Evolutionary conservation across 2,113 vertebrate species (phyloP).

Genomic region (Piprites chloris): DNA sequence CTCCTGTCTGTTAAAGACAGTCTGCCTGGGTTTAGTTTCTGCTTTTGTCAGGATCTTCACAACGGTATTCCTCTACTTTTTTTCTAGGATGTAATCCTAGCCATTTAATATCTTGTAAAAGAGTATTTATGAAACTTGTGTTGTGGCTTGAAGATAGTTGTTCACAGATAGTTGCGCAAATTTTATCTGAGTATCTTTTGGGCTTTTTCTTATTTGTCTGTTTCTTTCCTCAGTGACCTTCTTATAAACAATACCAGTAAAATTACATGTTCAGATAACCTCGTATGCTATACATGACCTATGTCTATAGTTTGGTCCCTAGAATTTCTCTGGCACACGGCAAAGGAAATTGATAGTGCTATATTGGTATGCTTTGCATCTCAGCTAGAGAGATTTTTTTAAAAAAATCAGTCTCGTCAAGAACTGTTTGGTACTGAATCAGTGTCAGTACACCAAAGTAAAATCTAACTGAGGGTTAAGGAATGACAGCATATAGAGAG

Average conservation of each 20-base stretch:
- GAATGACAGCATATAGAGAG: not conserved
- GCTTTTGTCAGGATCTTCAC: not conserved
- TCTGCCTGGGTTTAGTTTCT: not conserved
- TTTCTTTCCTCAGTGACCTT: accelerated
- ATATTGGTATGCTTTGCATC: not conserved
- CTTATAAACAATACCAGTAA: not conserved
- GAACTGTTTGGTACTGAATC: not conserved
- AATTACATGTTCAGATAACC: not conserved
- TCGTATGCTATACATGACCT: not conserved
- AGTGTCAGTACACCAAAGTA: not conserved
- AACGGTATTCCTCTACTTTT: not conserved
- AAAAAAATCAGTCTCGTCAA: not conserved
- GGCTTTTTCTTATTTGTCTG: not conserved
- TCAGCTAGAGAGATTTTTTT: not conserved
- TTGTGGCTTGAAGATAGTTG: not conserved
- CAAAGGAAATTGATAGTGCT: not conserved
- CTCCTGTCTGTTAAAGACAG: not conserved
- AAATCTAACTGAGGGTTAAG: not conserved
- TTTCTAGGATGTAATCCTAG: not conserved
- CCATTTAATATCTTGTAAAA: not conserved
- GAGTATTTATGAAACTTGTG: not conserved
- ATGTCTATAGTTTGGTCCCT: not conserved
- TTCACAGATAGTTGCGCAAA: not conserved
- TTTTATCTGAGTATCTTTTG: not conserved
- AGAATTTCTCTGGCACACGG: not conserved